Evolutionary conservation across 1,140 invertebrate genomes (phyloP).

Genomic region (Listronotus bonariensis): DNA sequence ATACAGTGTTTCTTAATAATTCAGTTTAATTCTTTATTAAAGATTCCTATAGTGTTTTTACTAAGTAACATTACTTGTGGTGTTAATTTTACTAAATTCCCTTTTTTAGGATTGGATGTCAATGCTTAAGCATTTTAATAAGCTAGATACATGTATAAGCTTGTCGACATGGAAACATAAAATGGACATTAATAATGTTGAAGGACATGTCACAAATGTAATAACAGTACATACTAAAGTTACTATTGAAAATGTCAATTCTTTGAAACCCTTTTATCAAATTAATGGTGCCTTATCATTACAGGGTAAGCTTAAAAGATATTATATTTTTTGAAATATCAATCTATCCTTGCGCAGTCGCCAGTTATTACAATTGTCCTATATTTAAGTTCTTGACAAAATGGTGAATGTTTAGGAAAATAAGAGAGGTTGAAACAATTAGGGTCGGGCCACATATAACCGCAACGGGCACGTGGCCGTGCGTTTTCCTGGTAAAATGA

Average conservation of each 20-base stretch:
- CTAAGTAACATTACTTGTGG: too few relatives aligned
- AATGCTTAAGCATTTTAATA: slow-evolving; percentile 26
- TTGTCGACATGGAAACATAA: slow-evolving; percentile 10
- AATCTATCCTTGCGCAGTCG: too few relatives aligned
- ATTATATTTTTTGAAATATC: background rate
- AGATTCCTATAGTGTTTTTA: too few relatives aligned
- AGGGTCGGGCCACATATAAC: too few relatives aligned
- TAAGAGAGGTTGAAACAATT: too few relatives aligned
- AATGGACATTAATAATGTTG: slow-evolving; percentile 1
- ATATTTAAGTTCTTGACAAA: too few relatives aligned
- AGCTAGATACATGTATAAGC: slow-evolving; percentile 19
- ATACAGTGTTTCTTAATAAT: too few relatives aligned
- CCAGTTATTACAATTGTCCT: too few relatives aligned
- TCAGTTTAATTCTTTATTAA: too few relatives aligned
- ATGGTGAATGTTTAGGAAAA: too few relatives aligned
- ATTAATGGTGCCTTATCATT: slow-evolving; percentile 22
- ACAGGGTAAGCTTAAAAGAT: slow-evolving; percentile 17
- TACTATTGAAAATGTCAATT: background rate
- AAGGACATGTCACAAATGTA: background rate
- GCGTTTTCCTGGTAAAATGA: too few relatives aligned
- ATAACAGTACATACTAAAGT: slow-evolving; percentile 15
- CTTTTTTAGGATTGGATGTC: slow-evolving; percentile 20
- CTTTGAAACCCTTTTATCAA: background rate
- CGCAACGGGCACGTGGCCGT: too few relatives aligned
- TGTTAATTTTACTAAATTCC: background rate